Percentiles rank a stretch among this genome's conserved stretches.
phyloP scores from a whole-genome alignment of 2,113 vertebrate genomes.

The Chauna torquata region DNA sequence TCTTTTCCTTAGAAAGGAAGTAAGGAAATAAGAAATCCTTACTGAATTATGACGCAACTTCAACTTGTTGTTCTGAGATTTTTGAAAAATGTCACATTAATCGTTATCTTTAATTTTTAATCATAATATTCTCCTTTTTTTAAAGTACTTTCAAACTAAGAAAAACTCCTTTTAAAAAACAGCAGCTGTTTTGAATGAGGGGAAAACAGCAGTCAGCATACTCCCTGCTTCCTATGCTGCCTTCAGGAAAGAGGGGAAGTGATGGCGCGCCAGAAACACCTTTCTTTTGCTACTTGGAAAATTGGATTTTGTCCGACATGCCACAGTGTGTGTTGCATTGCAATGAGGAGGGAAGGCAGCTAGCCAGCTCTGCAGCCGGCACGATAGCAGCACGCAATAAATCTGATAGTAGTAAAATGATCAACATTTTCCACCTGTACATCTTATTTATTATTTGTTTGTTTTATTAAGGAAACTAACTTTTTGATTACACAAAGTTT shows the following conservation, averaged over 20 bases:
- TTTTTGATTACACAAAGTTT: background rate
- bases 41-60: background rate
- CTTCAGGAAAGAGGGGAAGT: rapidly evolving
- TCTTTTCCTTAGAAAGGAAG: background rate
- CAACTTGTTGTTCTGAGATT: background rate
- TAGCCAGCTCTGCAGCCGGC: background rate
- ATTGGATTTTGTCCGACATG: background rate
- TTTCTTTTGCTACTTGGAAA: background rate
- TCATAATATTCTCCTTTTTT: background rate
- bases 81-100: background rate
- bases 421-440: background rate
- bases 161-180: background rate
- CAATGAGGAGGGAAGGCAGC: background rate
- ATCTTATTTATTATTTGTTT: background rate
- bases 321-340: rapidly evolving
- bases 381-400: background rate
- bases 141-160: background rate
- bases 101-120: background rate
- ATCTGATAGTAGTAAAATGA: background rate
- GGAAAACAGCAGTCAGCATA: too few relatives aligned
- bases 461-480: background rate
- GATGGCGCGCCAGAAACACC: too few relatives aligned
- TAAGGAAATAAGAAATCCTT: background rate
- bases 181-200: too few relatives aligned
- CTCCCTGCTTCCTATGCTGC: background rate